Conservation (phyloP, 1,140 invertebrate genomes). For the Drosophila bipectinata region DNA sequence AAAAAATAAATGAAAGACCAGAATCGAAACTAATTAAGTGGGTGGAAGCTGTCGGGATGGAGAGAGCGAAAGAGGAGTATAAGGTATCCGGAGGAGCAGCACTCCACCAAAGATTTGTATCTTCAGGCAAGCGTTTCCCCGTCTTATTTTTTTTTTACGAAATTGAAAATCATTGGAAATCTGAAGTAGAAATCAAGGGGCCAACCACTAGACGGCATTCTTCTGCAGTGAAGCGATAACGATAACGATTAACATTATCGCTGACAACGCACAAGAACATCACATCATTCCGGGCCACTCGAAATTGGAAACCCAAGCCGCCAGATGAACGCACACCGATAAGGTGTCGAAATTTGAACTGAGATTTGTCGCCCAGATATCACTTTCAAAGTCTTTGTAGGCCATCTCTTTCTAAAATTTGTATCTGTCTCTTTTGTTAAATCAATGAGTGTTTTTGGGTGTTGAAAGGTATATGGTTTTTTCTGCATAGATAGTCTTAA, state of each 20-base stretch:
- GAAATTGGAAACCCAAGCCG: conserved; percentile 51
- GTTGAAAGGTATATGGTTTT: background rate
- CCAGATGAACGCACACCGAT: conserved; percentile 60
- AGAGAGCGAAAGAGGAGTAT: background rate
- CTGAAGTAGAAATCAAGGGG: conserved; percentile 48
- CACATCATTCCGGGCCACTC: conserved; percentile 50
- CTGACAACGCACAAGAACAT: conserved; percentile 48
- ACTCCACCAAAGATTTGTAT: conserved; percentile 47
- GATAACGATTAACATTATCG: conserved; percentile 69
- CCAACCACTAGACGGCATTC: conserved; percentile 25
- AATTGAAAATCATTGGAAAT: conserved; percentile 60
- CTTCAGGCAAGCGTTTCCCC: conserved; percentile 34
- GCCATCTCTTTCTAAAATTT: background rate
- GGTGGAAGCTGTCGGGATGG: conserved; percentile 43
- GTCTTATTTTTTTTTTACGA: conserved; percentile 8
- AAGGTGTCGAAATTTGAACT: conserved; percentile 66
- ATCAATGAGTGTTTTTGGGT: background rate
- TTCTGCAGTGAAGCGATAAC: conserved; percentile 33
- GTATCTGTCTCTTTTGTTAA: background rate
- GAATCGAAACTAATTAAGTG: conserved; percentile 67
- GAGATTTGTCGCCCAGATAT: conserved; percentile 57
- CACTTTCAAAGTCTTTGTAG: conserved; percentile 1
- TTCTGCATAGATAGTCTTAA: background rate
- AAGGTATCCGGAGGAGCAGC: conserved; percentile 9
- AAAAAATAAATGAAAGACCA: conserved; percentile 25